These are phyloP conservation scores for Blera fallax DNA, from an alignment of 2,888 invertebrate genomes.

Conservation along the genomic window DNA sequence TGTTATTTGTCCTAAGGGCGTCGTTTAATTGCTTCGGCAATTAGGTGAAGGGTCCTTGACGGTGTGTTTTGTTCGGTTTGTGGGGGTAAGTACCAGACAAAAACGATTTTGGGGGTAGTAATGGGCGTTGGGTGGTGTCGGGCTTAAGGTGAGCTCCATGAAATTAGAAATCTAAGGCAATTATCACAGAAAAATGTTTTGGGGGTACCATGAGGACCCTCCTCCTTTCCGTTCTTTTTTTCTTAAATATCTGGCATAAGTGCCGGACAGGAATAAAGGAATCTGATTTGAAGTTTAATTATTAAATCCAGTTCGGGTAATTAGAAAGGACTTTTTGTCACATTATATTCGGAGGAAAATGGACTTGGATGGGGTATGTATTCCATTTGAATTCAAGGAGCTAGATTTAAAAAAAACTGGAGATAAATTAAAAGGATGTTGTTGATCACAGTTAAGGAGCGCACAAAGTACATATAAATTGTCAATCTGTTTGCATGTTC, in stretches of 20 bases:
- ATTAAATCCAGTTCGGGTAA: constrained; percentile 33
- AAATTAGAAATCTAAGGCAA: constrained; percentile 71
- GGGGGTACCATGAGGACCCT: neutral
- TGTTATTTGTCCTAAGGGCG: constrained; percentile 82
- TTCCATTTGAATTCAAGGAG: too few relatives aligned
- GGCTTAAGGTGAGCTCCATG: constrained; percentile 67
- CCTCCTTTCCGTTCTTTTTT: neutral
- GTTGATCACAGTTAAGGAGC: too few relatives aligned
- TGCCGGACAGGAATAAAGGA: constrained; percentile 19
- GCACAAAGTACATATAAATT: too few relatives aligned
- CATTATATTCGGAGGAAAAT: neutral
- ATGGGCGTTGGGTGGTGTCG: constrained; percentile 47
- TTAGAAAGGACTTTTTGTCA: constrained; percentile 25
- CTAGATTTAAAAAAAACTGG: too few relatives aligned
- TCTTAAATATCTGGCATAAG: constrained; percentile 59
- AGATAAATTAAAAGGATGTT: too few relatives aligned
- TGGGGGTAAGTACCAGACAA: constrained; percentile 57
- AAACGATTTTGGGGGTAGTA: constrained; percentile 52
- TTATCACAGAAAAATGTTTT: constrained; percentile 56
- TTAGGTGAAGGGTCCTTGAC: constrained; percentile 73
- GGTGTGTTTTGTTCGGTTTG: constrained; percentile 58
- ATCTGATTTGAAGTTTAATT: constrained; percentile 59
- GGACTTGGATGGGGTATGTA: neutral
- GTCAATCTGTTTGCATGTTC: too few relatives aligned
- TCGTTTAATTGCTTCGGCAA: constrained; percentile 80